Evolutionary conservation across 2,888 invertebrate genomes (phyloP).

Genomic region (Eutolmus rufibarbis): DNA sequence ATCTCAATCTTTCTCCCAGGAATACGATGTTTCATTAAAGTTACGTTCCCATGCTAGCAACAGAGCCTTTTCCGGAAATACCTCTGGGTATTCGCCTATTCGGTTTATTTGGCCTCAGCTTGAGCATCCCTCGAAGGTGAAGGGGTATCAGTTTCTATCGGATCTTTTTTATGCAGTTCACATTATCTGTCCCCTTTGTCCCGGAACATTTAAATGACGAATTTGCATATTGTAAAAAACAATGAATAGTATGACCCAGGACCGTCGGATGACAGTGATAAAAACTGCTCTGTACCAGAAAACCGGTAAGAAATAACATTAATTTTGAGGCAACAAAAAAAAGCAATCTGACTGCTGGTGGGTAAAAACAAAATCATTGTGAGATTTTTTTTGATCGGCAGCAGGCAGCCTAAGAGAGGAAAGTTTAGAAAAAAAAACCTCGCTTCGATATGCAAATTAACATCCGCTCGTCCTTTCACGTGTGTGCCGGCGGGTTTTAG

Average conservation of each 20-base stretch:
- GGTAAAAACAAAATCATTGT: slow-evolving; percentile 46
- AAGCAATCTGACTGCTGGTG: slow-evolving; percentile 10
- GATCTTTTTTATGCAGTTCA: slow-evolving; percentile 41
- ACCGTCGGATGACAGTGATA: slow-evolving; percentile 12
- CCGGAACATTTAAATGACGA: slow-evolving; percentile 41
- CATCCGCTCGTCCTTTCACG: slow-evolving; percentile 44
- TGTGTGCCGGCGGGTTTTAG: background rate
- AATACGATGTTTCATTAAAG: background rate
- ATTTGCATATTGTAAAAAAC: slow-evolving; percentile 47
- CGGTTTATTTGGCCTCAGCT: background rate
- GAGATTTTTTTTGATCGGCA: slow-evolving; percentile 37
- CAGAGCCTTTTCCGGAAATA: background rate
- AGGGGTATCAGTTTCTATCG: slow-evolving; percentile 46
- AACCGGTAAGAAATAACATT: slow-evolving; percentile 44
- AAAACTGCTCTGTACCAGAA: slow-evolving; percentile 17
- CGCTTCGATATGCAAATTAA: slow-evolving; percentile 46
- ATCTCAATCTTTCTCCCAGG: background rate
- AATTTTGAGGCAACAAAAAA: slow-evolving; percentile 40
- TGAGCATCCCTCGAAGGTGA: background rate
- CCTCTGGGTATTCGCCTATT: background rate
- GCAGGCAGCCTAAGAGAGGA: background rate
- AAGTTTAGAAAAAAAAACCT: slow-evolving; percentile 37
- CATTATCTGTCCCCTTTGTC: slow-evolving; percentile 35
- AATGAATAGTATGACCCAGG: slow-evolving; percentile 28
- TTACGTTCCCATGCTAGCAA: background rate